Base-by-base conservation (phyloP, 2,888 invertebrate genomes). In the Oscheius sp. region DNA sequence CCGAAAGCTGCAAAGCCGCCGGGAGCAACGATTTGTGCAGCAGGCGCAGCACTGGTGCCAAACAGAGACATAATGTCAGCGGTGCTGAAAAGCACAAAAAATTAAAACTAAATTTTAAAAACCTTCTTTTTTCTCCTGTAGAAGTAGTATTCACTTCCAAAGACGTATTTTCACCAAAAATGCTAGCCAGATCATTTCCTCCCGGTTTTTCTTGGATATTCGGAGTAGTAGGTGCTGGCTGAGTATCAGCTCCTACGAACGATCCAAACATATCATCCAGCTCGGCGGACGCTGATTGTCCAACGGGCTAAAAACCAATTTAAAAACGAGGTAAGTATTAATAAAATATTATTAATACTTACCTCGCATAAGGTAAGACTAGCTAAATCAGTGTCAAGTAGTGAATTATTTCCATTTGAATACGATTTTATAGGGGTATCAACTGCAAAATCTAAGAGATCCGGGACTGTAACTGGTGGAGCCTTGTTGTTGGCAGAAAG, bases 241-340 rank as follows among this genome's bases (percentile, higher is more conserved):
- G 51, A 50, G 67, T 44, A 1, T 81, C 82, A 2, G 81, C 59
- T 26, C 59, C 79, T 8, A 82, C 82, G 14, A 82, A 78, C 17
- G 79, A 73, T 9, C 83, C 83, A 51, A 82, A 83, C 24, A 80
- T 63, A 65, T 83, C 83, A 38, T 83, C 83, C 14, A 83, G 63
- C 45, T 81, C 76, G 12, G 75, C 74, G 50, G 67, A 66, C 12
- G 67, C 67, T 1, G 32, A 26, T 14, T 28, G 17, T 14, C 44
- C 50, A 2, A 38, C 28, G 22, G 63, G 51, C 54, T 65, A 49
- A 47, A 62, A 30, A 14, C 17, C 38, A n/a, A n/a, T n/a, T n/a
- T n/a, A n/a, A n/a, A n/a, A n/a, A n/a, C n/a, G n/a, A n/a, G n/a
- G n/a, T n/a, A n/a, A n/a, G n/a, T n/a, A n/a, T n/a, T n/a, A n/a